Conservation (phyloP, 2,113 vertebrate genomes). For the Hemibagrus wyckioides region DNA sequence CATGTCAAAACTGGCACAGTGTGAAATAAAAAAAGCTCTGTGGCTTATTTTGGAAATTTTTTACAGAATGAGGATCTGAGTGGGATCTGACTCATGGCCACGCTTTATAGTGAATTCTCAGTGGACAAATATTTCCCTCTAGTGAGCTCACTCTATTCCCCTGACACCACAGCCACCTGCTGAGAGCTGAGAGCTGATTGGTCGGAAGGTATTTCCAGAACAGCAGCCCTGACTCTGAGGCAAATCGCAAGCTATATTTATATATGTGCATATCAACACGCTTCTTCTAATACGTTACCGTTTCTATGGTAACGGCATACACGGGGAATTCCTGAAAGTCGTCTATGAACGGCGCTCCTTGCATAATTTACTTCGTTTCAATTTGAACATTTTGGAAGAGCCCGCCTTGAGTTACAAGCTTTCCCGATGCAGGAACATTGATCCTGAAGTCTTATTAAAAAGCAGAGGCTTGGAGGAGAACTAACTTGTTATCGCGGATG, state of each 20-base stretch:
- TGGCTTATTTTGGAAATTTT: not conserved
- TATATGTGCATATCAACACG: not conserved
- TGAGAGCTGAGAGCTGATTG: not conserved
- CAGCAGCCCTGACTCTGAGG: not conserved
- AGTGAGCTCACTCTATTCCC: not conserved
- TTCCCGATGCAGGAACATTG: not conserved
- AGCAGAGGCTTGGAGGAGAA: not conserved
- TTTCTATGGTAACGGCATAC: not conserved
- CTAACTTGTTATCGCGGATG: not conserved
- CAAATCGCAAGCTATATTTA: not conserved
- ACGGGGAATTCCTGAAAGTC: too few species aligned
- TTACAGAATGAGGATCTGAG: not conserved
- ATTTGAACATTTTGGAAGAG: not conserved
- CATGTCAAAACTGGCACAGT: conserved; percentile 2
- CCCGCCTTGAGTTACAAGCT: not conserved
- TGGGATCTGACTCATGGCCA: not conserved
- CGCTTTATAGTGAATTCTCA: not conserved
- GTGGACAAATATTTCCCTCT: not conserved
- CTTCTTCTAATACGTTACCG: not conserved
- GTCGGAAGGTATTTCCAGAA: not conserved
- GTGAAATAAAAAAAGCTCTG: not conserved
- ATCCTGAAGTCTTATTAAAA: not conserved
- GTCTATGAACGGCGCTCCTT: too few species aligned
- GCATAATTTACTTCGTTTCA: too few species aligned
- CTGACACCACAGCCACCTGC: not conserved